A percentile compares a stretch with the other conserved stretches of the same genome.
Conservation (phyloP, 2,113 vertebrate species). For the Muscicapa adusta region DNA sequence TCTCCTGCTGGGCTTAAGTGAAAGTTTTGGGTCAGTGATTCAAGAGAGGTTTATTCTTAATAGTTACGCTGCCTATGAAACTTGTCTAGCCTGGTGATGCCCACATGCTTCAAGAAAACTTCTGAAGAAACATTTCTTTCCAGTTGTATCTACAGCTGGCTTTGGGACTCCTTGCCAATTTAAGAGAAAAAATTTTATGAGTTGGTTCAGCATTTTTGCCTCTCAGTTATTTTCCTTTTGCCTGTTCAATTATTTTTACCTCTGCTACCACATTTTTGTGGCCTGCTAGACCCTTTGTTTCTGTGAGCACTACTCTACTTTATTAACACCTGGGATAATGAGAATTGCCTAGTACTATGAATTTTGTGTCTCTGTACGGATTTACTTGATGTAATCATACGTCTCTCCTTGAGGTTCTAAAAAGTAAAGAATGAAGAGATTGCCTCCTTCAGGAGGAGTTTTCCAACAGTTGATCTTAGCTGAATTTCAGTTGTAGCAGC, state of each 20-base stretch:
- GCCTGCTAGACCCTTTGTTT: not conserved
- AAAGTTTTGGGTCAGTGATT: not conserved
- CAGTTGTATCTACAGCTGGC: not conserved
- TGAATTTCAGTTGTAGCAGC: not conserved
- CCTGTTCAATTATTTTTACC: not conserved
- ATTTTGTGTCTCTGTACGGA: not conserved
- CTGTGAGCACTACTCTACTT: fast-evolving
- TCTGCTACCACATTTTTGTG: not conserved
- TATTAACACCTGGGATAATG: not conserved
- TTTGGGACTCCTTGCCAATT: not conserved
- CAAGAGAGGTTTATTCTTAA: not conserved
- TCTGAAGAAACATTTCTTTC: not conserved
- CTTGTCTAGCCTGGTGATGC: not conserved
- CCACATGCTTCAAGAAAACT: not conserved
- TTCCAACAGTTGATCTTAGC: not conserved
- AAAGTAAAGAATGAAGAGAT: not conserved
- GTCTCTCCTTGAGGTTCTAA: not conserved
- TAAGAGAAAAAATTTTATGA: not conserved
- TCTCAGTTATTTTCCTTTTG: not conserved
- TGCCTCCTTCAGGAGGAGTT: not conserved
- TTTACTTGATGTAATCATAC: not conserved
- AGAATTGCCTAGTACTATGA: not conserved
- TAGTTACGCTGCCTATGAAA: not conserved
- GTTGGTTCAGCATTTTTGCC: not conserved
- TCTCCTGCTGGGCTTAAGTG: not conserved